Base-by-base conservation (phyloP, 2,888 invertebrate species). In the Ecdyonurus torrentis region DNA sequence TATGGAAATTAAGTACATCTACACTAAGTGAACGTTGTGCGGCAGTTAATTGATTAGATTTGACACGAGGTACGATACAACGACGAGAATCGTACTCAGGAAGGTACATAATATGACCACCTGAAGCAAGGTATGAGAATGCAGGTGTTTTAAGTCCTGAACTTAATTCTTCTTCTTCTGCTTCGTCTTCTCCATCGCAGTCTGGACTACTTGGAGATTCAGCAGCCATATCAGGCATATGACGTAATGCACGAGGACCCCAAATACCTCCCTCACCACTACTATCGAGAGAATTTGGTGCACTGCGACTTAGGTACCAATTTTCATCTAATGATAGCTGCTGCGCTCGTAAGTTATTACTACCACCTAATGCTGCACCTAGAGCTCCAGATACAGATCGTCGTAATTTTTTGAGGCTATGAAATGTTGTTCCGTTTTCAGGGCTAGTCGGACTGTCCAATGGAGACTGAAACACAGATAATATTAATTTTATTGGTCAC, bases 221-320 rank as follows among this genome's bases (percentile, higher is more conserved):
- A 5, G 3, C n/a, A n/a, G 7, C n/a, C 3, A 7, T 5, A 7
- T 5, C 20, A 5, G 5, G 7, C 19, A 20, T n/a, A 20, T n/a
- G 22, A 7, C 22, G 15, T 5, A 55, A 10, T n/a, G 55, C 19
- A n/a, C 19, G n/a, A 5, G 19, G 55, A 5, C 22, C 19, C 55
- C 55, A 55, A 5, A 37, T 15, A 10, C 37, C 19, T n/a, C 55
- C 55, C 22, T 55, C 55, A 22, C 55, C 55, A n/a, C 19, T 82
- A 69, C 83, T 85, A 68, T 86, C 86, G 69, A 89, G 73, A 0
- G 88, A 88, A 72, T 85, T 89, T 5, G 55, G 55, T n/a, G 55
- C 86, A 18, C 89, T 89, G 69, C 87, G 83, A 64, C 89, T 88
- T 37, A 91, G 74, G 69, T 90, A 83, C 91, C 91, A 91, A 72